Evolutionary conservation across 2,797 vertebrate genomes (phyloP).

Genomic region (Pipistrellus pygmaeus): DNA sequence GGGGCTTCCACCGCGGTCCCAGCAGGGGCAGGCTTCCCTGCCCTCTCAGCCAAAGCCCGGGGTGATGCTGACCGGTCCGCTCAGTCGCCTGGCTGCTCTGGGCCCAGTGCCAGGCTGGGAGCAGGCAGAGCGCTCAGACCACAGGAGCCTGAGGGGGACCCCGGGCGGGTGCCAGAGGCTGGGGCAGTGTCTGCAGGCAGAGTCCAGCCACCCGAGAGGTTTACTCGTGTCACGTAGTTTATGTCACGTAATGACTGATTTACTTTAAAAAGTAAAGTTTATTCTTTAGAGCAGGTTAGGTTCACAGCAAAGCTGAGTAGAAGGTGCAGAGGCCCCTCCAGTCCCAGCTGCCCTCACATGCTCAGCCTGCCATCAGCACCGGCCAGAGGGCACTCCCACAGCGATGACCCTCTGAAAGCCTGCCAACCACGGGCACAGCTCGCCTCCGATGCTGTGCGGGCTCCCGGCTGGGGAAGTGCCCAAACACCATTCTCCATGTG

Average conservation of each 20-base stretch:
- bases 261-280: neutral
- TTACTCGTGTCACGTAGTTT: neutral
- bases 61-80: no score
- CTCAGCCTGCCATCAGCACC: neutral
- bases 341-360: no score
- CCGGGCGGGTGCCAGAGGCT: neutral
- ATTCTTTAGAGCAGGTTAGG: slow-evolving; percentile 2
- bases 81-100: neutral
- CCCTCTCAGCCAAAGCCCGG: neutral
- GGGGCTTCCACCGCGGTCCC: neutral
- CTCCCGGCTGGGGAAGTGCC: neutral
- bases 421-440: neutral
- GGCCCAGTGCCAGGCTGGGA: neutral
- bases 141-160: neutral
- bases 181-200: neutral
- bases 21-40: no score
- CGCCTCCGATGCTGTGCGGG: neutral
- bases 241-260: neutral
- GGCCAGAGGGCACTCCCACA: neutral
- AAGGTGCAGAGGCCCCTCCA: neutral
- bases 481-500: neutral
- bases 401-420: neutral
- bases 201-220: neutral
- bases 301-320: neutral
- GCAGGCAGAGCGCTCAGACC: neutral